phyloP scores from a whole-genome alignment of 2,113 vertebrate genomes.

The Panthera leo region DNA sequence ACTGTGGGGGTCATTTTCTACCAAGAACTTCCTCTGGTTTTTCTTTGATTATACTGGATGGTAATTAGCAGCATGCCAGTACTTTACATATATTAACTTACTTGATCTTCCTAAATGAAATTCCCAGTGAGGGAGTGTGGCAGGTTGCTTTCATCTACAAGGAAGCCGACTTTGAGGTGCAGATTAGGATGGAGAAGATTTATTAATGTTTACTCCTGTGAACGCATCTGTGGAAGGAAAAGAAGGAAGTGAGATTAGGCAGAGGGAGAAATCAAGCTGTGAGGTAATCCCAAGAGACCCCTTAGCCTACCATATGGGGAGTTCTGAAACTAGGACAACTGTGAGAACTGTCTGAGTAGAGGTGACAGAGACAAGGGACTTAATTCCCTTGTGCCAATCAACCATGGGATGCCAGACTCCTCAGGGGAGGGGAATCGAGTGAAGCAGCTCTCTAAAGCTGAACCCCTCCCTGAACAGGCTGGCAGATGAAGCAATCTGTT shows the following conservation, averaged over 20 bases:
- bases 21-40: background rate
- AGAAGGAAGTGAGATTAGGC: background rate
- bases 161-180: background rate
- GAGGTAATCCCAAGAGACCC: background rate
- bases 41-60: background rate
- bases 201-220: background rate
- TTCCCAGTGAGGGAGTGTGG: background rate
- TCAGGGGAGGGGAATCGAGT: background rate
- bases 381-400: background rate
- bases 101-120: background rate
- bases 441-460: background rate
- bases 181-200: background rate
- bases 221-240: background rate
- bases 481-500: background rate
- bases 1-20: background rate
- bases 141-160: background rate
- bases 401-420: background rate
- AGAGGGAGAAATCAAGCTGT: background rate
- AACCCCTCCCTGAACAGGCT: background rate
- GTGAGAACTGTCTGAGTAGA: background rate
- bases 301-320: background rate
- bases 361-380: background rate
- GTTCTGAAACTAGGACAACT: background rate
- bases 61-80: background rate
- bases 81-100: background rate